Percentiles rank a stretch among this genome's conserved stretches.
Evolutionary conservation across 2,113 vertebrate genomes (phyloP).

Genomic region (Procavia capensis): DNA sequence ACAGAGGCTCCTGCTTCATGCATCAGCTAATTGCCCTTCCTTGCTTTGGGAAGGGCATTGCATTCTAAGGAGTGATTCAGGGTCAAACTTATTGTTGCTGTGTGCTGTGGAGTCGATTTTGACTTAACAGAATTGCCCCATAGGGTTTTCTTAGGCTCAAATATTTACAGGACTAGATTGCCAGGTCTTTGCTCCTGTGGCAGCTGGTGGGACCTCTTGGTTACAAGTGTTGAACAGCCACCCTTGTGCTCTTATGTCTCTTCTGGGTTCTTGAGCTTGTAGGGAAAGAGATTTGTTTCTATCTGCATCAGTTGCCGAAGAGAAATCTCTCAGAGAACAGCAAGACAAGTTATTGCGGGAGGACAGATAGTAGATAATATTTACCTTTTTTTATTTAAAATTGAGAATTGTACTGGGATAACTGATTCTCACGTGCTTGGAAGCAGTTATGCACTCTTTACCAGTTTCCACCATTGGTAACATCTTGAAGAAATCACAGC

Average conservation of each 20-base stretch:
- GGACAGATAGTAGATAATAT: background rate
- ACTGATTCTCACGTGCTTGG: background rate
- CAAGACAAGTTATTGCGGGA: background rate
- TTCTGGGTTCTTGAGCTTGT: background rate
- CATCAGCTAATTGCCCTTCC: constrained; percentile 1
- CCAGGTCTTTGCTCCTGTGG: background rate
- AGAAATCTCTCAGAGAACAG: background rate
- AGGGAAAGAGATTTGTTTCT: background rate
- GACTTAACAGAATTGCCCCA: background rate
- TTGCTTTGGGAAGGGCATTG: background rate
- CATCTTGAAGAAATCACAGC: background rate
- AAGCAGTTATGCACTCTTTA: background rate
- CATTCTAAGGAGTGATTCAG: background rate
- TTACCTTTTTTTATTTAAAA: background rate
- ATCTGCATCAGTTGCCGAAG: background rate
- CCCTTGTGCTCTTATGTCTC: background rate
- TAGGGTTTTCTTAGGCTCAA: background rate
- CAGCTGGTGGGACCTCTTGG: no score
- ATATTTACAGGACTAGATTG: background rate
- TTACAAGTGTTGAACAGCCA: background rate
- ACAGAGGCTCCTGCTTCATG: background rate
- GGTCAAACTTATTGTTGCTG: background rate
- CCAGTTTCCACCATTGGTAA: background rate
- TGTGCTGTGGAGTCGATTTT: background rate
- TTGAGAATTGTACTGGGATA: constrained; percentile 31